A percentile compares a stretch with the other conserved stretches of the same genome.
Evolutionary conservation across 2,113 vertebrate genomes (phyloP).

Genomic region (Daubentonia madagascariensis): DNA sequence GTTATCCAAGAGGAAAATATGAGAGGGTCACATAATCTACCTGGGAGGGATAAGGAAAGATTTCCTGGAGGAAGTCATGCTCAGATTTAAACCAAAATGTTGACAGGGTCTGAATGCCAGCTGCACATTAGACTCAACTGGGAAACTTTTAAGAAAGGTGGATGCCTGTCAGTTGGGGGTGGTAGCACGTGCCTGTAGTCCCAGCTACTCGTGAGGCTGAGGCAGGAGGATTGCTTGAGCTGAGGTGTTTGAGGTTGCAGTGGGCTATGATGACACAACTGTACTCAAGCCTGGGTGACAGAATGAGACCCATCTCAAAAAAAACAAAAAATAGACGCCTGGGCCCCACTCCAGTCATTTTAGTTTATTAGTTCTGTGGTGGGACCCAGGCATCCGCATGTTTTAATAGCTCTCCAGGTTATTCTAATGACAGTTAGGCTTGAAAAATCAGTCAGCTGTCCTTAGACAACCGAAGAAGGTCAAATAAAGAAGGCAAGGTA

Average conservation of each 20-base stretch:
- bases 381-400: not conserved
- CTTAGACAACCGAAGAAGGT: not conserved
- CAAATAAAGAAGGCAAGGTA: not conserved
- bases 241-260: no score
- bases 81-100: not conserved
- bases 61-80: not conserved
- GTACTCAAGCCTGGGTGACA: no score
- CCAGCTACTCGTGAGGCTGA: no score
- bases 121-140: not conserved
- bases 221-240: no score
- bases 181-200: no score
- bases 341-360: not conserved
- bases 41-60: not conserved
- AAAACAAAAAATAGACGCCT: not conserved
- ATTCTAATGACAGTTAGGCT: not conserved
- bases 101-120: not conserved
- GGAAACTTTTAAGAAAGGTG: not conserved
- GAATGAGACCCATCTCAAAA: no score
- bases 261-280: no score
- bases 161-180: no score
- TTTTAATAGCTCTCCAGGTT: not conserved
- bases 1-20: not conserved
- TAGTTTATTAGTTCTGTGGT: not conserved
- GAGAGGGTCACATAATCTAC: not conserved
- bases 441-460: not conserved